These are phyloP conservation scores for Euclidia mi DNA, from an alignment of 2,888 invertebrate species.

Conservation along the genomic window DNA sequence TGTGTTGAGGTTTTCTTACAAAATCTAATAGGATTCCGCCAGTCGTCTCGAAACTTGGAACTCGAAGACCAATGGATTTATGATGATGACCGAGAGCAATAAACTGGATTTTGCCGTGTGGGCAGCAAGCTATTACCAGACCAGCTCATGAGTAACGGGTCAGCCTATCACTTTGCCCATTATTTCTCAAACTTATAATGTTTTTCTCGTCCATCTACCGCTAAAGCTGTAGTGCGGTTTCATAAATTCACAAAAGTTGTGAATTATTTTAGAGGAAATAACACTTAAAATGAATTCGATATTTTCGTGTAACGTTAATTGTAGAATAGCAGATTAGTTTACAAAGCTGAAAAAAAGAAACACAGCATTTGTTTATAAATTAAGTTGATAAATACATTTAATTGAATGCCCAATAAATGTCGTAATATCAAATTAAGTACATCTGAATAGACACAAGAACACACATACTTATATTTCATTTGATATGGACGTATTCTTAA, in stretches of 20 bases:
- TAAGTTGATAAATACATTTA: too few relatives aligned
- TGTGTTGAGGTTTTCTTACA: background rate
- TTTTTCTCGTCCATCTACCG: slow-evolving; percentile 30
- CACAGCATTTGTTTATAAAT: too few relatives aligned
- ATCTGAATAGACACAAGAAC: too few relatives aligned
- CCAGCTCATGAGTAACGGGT: slow-evolving; percentile 36
- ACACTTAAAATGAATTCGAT: too few relatives aligned
- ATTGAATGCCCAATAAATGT: too few relatives aligned
- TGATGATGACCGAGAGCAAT: slow-evolving; percentile 43
- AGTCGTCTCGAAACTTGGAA: slow-evolving; percentile 21
- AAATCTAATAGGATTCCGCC: slow-evolving; percentile 1
- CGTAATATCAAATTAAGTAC: too few relatives aligned
- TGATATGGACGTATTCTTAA: slow-evolving; percentile 18
- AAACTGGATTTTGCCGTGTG: slow-evolving; percentile 41
- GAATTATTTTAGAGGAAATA: too few relatives aligned
- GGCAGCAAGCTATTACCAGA: slow-evolving; percentile 48
- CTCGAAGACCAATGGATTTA: slow-evolving; percentile 51
- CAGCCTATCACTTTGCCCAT: slow-evolving; percentile 37
- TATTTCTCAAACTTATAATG: slow-evolving; percentile 44
- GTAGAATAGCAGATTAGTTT: too few relatives aligned
- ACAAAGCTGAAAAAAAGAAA: too few relatives aligned
- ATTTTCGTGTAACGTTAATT: too few relatives aligned
- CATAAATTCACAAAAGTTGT: too few relatives aligned
- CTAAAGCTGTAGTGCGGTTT: too few relatives aligned
- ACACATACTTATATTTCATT: slow-evolving; percentile 9